Evolutionary conservation across 2,888 invertebrate species (phyloP).

Genomic region (Hybos culiciformis): DNA sequence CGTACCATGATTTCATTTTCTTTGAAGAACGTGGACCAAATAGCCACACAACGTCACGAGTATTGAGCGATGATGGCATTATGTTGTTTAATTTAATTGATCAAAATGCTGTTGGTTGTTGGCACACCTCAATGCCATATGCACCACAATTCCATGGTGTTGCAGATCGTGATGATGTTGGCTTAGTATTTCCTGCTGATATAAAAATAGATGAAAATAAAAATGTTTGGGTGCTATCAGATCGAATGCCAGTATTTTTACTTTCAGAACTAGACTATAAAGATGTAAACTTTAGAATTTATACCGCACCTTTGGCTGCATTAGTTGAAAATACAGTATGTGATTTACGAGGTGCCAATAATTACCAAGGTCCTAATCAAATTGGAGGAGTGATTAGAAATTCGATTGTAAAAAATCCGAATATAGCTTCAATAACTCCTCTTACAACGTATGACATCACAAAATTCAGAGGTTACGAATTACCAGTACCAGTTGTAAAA

Average conservation of each 20-base stretch:
- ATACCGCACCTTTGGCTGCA: constrained; percentile 50
- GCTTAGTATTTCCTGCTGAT: constrained; percentile 65
- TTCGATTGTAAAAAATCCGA: neutral
- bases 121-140: constrained; percentile 56
- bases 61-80: constrained; percentile 61
- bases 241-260: constrained; percentile 68
- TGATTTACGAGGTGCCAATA: constrained; percentile 35
- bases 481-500: constrained; percentile 1
- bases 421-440: no score
- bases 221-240: constrained; percentile 69
- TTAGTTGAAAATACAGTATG: constrained; percentile 61
- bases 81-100: constrained; percentile 67
- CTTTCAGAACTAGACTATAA: constrained; percentile 53
- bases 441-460: constrained; percentile 4
- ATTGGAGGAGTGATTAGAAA: constrained; percentile 14
- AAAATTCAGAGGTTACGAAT: neutral
- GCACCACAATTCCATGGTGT: constrained; percentile 51
- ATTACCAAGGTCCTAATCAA: constrained; percentile 24
- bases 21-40: constrained; percentile 49
- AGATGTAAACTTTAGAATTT: constrained; percentile 66
- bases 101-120: constrained; percentile 71
- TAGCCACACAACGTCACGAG: constrained; percentile 56
- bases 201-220: constrained; percentile 58
- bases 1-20: constrained; percentile 53
- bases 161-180: constrained; percentile 60